These are phyloP conservation scores for Leptinotarsa undecemlineata DNA, from an alignment of 1,140 invertebrate species.

Conservation along the genomic window DNA sequence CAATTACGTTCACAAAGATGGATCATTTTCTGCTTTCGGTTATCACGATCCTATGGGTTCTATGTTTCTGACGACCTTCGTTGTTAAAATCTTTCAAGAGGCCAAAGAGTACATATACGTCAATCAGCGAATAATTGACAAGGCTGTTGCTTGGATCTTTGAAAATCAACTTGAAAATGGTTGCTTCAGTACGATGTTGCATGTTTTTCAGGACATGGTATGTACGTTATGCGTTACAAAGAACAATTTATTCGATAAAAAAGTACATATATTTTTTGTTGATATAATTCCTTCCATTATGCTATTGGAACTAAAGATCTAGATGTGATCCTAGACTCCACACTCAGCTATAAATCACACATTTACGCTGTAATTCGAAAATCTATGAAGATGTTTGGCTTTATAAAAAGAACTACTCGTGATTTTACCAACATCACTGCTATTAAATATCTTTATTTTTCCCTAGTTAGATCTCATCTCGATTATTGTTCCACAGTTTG, in stretches of 20 bases:
- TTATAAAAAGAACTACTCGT: no score
- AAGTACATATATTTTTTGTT: background rate
- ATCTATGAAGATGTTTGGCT: no score
- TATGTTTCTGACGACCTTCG: slow-evolving; percentile 80
- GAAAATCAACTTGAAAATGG: slow-evolving; percentile 72
- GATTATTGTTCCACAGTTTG: no score
- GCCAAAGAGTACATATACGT: slow-evolving; percentile 68
- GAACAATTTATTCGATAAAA: no score
- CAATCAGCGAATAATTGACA: slow-evolving; percentile 67
- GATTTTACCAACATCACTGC: no score
- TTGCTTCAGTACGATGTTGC: slow-evolving; percentile 71
- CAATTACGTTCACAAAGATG: slow-evolving; percentile 71
- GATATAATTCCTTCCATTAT: no score
- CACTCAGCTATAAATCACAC: no score
- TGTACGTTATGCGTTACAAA: background rate
- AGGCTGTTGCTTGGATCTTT: slow-evolving; percentile 71
- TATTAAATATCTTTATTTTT: no score
- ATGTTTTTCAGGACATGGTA: slow-evolving; percentile 66
- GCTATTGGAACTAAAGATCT: no score
- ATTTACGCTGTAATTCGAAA: no score
- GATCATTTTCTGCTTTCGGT: slow-evolving; percentile 80
- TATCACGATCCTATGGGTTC: slow-evolving; percentile 60
- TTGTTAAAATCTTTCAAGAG: slow-evolving; percentile 72
- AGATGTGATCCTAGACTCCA: no score
- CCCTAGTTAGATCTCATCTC: no score